Conservation (phyloP, 1,140 invertebrate species). For the Panulirus ornatus region DNA sequence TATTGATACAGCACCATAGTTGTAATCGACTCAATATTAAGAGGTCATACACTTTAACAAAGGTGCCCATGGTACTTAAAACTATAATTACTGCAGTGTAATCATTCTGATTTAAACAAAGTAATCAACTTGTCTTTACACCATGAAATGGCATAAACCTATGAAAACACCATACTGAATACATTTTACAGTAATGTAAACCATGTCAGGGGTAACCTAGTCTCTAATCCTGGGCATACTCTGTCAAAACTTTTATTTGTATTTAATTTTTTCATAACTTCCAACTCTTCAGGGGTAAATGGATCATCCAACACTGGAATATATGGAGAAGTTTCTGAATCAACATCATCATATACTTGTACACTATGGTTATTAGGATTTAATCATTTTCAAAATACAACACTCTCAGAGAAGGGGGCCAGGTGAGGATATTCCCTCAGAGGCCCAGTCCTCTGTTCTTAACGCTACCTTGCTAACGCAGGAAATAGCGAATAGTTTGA, state of each 20-base stretch:
- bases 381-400: conserved; percentile 18
- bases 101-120: neutral
- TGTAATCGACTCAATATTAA: neutral
- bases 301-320: conserved; percentile 27
- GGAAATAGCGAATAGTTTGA: too few species aligned
- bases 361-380: neutral
- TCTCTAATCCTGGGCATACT: conserved; percentile 21
- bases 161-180: neutral
- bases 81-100: neutral
- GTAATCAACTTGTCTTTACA: neutral
- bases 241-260: conserved; percentile 11
- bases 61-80: neutral
- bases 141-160: neutral
- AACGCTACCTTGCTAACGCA: too few species aligned
- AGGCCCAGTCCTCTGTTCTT: too few species aligned
- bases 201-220: neutral
- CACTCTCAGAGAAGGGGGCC: too few species aligned
- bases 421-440: too few species aligned
- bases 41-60: too few species aligned
- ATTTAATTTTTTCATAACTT: neutral
- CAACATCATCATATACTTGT: neutral
- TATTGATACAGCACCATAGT: neutral
- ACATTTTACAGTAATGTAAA: conserved; percentile 20
- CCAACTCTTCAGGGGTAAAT: neutral
- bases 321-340: conserved; percentile 19